Base-by-base conservation (phyloP, 2,113 vertebrate species). In the Polyodon spathula region DNA sequence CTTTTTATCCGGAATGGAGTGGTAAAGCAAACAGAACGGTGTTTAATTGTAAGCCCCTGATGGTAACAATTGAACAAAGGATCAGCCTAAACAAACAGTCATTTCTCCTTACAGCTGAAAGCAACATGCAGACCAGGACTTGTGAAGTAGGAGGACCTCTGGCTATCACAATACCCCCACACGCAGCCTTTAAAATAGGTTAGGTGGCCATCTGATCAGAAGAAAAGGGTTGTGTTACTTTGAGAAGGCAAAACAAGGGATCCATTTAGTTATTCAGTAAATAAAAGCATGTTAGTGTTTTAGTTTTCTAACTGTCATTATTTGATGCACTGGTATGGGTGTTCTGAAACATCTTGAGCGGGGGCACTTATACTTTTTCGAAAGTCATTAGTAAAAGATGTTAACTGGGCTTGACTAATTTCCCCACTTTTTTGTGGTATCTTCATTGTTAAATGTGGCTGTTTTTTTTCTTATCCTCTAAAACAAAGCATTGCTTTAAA, bases 1-100 rank as follows among this genome's bases (percentile, higher is more conserved):
- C 40, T 65, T 40, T 27, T 62, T 59, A 67, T 61, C 54, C 27
- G 40, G 44, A 46, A 48, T 64, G 46, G 64, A 67, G 62, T 52
- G 60, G 61, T 65, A 67, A 66, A 71, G 58, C 67, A 71, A 76
- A 75, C 69, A 66, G 38, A 43, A 66, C 48, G 66, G 60, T 67
- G 62, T 60, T 59, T 65, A 60, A 64, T 70, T 71, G 65, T 68
- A 55, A 69, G 63, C 58, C 14, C 65, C 61, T 54, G 44, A 50
- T 54, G 62, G 71, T 58, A 57, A 68, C 65, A 65, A 58, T 42
- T 54, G 52, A 40, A 74, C 66, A 71, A 74, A 66, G 62, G 66
- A 54, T 53, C 10, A 37, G 48, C 46, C 65, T 68, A 69, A 53
- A 68, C 52, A 62, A 64, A 69, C 60, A 58, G 54, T 63, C 50